Evolutionary conservation across 2,113 vertebrate genomes (phyloP).

Genomic region (Onychorhynchus coronatus): DNA sequence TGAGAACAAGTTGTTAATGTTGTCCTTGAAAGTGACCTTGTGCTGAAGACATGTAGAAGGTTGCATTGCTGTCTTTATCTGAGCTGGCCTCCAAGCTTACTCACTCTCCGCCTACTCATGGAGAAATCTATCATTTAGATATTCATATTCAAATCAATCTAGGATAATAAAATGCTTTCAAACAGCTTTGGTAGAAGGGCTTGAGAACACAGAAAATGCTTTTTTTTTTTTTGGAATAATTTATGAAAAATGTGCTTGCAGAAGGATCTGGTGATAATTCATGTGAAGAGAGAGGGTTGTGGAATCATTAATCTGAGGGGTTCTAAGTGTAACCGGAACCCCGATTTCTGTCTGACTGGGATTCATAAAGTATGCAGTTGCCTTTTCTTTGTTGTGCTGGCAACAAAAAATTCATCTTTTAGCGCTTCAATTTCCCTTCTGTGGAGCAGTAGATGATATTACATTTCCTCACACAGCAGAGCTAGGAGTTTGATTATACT

Average conservation of each 20-base stretch:
- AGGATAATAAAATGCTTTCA: neutral
- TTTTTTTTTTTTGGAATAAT: neutral
- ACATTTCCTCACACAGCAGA: neutral
- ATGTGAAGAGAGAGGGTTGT: neutral
- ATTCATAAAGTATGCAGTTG: neutral
- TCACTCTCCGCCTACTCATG: neutral
- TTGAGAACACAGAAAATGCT: neutral
- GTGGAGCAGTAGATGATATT: neutral
- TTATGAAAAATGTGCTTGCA: neutral
- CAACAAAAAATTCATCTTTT: neutral
- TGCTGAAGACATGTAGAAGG: conserved; percentile 47
- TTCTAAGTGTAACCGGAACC: neutral
- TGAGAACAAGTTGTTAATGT: conserved; percentile 66
- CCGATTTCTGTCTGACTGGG: neutral
- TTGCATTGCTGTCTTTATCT: neutral
- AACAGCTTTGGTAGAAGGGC: neutral
- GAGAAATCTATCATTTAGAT: conserved; percentile 19
- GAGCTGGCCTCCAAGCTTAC: neutral
- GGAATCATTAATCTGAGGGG: neutral
- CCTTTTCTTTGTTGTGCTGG: neutral
- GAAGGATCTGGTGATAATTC: neutral
- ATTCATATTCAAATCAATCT: neutral
- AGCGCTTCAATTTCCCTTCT: neutral
- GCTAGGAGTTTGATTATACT: neutral
- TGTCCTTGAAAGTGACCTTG: conserved; percentile 64